Conservation (phyloP, 2,888 invertebrate species). For the Xestia ashworthii region DNA sequence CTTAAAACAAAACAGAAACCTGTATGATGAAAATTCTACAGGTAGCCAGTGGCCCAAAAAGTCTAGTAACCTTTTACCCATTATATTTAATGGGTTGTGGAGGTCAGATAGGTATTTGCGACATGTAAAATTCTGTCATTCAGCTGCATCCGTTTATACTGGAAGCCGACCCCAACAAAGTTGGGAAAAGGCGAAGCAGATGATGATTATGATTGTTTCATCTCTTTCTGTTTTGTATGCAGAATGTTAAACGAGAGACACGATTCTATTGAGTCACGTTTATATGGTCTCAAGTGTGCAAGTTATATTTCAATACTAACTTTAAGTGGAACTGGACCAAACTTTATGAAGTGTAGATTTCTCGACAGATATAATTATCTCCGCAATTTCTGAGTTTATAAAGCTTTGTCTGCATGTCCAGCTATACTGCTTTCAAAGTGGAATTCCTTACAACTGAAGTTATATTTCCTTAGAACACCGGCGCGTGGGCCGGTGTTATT, state of each 20-base stretch:
- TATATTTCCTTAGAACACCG: no score
- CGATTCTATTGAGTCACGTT: background rate
- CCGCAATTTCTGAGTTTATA: background rate
- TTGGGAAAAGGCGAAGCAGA: no score
- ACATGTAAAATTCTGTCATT: no score
- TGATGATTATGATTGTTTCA: background rate
- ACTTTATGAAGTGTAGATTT: background rate
- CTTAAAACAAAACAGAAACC: background rate
- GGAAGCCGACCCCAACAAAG: no score
- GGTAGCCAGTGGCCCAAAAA: no score
- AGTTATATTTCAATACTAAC: conserved; percentile 15
- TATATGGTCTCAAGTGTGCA: background rate
- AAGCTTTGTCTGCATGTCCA: background rate
- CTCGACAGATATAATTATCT: background rate
- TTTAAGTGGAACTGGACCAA: background rate
- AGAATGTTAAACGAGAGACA: background rate
- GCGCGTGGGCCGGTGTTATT: no score
- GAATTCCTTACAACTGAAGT: background rate
- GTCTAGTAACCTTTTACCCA: no score
- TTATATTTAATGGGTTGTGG: no score
- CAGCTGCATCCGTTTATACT: no score
- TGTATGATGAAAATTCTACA: background rate
- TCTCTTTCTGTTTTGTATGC: background rate
- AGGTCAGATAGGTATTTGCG: no score
- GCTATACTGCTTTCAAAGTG: background rate